These are phyloP conservation scores for Arothron firmamentum DNA, from an alignment of 2,113 vertebrate genomes.

Conservation along the genomic window DNA sequence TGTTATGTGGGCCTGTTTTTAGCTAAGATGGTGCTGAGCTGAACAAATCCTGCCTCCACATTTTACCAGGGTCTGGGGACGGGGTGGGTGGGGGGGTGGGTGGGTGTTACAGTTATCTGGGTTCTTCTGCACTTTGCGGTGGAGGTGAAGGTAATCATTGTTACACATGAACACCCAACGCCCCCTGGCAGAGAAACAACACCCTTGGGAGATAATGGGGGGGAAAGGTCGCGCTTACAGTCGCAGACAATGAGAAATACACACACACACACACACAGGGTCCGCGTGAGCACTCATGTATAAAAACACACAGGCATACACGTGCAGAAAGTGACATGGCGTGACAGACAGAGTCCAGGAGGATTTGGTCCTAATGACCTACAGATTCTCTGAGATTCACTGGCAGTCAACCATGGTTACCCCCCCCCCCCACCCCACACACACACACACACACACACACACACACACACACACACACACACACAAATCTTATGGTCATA, in stretches of 20 bases:
- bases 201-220: constrained; percentile 29
- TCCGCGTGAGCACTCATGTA: neutral
- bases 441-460: neutral
- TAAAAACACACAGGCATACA: neutral
- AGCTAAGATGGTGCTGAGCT: constrained; percentile 37
- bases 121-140: constrained; percentile 36
- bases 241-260: constrained; percentile 1
- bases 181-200: constrained; percentile 37
- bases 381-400: constrained; percentile 34
- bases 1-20: constrained; percentile 34
- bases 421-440: neutral
- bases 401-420: constrained; percentile 32
- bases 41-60: constrained; percentile 41
- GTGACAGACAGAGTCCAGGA: constrained; percentile 18
- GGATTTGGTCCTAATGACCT: constrained; percentile 45
- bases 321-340: constrained; percentile 1
- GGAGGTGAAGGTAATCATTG: constrained; percentile 58
- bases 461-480: constrained; percentile 6
- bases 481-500: neutral
- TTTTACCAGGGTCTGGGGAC: constrained; percentile 38
- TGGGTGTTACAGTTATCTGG: constrained; percentile 33
- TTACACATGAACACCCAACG: constrained; percentile 39
- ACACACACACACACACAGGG: neutral
- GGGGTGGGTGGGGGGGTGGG: constrained; percentile 2
- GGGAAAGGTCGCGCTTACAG: constrained; percentile 32